Conservation (phyloP, 2,888 invertebrate genomes). For the Nemoura dubitans region DNA sequence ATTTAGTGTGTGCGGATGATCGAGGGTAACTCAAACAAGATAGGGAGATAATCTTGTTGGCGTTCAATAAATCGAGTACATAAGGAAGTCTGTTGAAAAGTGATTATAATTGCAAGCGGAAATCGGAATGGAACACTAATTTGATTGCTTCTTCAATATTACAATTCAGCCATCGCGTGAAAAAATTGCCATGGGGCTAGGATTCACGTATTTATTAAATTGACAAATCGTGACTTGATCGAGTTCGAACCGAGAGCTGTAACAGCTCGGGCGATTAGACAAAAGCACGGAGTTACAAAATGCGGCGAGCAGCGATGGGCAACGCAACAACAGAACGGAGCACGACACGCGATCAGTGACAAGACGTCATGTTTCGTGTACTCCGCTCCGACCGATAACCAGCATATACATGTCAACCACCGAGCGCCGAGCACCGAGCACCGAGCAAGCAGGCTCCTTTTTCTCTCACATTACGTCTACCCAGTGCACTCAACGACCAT, state of each 20-base stretch:
- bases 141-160: not conserved
- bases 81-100: not conserved
- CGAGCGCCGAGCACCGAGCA: too few species aligned
- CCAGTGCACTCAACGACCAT: constrained; percentile 14
- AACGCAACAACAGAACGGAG: not conserved
- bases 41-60: not conserved
- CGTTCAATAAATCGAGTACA: not conserved
- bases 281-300: not conserved
- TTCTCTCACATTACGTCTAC: constrained; percentile 13
- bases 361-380: too few species aligned
- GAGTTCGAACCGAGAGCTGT: not conserved
- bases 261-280: not conserved
- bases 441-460: not conserved
- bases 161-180: not conserved
- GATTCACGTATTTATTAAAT: not conserved
- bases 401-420: not conserved
- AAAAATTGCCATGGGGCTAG: not conserved
- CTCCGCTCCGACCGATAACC: too few species aligned
- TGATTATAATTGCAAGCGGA: not conserved
- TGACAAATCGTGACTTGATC: not conserved
- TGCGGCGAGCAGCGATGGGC: not conserved
- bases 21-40: not conserved
- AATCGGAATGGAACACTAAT: not conserved
- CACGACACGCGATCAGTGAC: too few species aligned
- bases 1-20: not conserved